These are phyloP conservation scores for Cassiopea xamachana DNA, from an alignment of 30 jellyfish, hydroid and myxozoan species.

Conservation along the genomic window DNA sequence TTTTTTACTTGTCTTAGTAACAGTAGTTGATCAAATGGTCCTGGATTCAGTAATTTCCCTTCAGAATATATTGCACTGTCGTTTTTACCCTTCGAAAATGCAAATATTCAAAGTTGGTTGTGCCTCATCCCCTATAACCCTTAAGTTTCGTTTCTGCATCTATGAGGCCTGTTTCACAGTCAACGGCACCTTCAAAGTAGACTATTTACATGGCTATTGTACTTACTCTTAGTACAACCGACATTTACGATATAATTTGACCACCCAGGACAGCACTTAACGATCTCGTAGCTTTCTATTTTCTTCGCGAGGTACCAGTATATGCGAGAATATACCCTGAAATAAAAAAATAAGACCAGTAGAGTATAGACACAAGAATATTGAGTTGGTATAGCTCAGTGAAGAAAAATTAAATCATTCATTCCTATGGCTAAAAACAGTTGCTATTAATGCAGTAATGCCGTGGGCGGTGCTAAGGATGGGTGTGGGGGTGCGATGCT, in stretches of 20 bases:
- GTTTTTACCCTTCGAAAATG: too few species aligned
- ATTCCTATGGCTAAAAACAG: neutral
- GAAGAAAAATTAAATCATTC: neutral
- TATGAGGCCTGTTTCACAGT: too few species aligned
- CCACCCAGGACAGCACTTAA: conserved; percentile 90
- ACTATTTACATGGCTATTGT: neutral
- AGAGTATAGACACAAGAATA: neutral
- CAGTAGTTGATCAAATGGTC: too few species aligned
- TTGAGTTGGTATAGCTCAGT: neutral
- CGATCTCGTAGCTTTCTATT: conserved; percentile 23
- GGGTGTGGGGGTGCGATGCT: neutral
- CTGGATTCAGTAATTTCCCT: too few species aligned
- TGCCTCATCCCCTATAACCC: too few species aligned
- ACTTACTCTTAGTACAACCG: conserved; percentile 78
- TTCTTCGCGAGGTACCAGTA: conserved; percentile 76
- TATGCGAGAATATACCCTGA: conserved; percentile 58
- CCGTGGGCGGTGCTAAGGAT: too few species aligned
- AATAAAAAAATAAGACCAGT: neutral
- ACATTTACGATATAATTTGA: conserved; percentile 36
- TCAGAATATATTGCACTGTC: too few species aligned
- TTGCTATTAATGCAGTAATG: too few species aligned
- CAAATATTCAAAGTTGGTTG: too few species aligned
- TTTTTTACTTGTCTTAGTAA: too few species aligned
- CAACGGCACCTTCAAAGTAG: too few species aligned
- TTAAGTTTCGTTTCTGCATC: too few species aligned